Base-by-base conservation (phyloP, 2,797 vertebrate genomes). In the Microctenopoma lineatum region DNA sequence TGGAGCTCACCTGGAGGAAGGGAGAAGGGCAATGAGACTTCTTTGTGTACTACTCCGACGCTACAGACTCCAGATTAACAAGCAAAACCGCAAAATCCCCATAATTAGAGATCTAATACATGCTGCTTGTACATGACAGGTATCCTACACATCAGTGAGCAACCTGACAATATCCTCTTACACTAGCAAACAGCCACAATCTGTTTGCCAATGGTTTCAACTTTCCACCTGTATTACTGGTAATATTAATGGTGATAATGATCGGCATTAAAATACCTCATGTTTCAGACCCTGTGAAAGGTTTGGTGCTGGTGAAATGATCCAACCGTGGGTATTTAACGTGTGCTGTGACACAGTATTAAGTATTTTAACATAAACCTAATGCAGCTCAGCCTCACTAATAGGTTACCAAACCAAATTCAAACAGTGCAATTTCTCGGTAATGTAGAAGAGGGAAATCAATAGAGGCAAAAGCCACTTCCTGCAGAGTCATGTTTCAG, bases 1-100 rank as follows among this genome's bases (percentile, higher is more conserved):
- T 93, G 80, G 96, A 87, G 75, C 92, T 89, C 80, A 93, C 95
- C 98, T 99, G 87, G 27, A 26, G 13, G 10, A 27, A 64, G 32
- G 32, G 32, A 5, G 18, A 48, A 2, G 15, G 16, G 32, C 10
- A 0, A 2, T 8, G 2, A 50, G 8, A 3, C 38, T 48, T 12
- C 9, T 44, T 27, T 47, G 34, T 18, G 16, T 45, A 3, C 12
- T 27, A 12, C n/a, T 29, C 36, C 48, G n/a, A 59, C 39, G 25
- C 12, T 16, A 34, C 32, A 34, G 32, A n/a, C 15, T 54, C 47
- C 26, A 34, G 45, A 25, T 29, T 0, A 13, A 44, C 10, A 7
- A n/a, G 15, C 14, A 44, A 29, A 27, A 34, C 5, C 59, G 39
- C 47, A 46, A n/a, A 50, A 34, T 7, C 8, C 52, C 34, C 2